Evolutionary conservation across 2,113 vertebrate genomes (phyloP), one percentile per base, ranked within the genome.

Genomic region (Notothenia coriiceps): DNA sequence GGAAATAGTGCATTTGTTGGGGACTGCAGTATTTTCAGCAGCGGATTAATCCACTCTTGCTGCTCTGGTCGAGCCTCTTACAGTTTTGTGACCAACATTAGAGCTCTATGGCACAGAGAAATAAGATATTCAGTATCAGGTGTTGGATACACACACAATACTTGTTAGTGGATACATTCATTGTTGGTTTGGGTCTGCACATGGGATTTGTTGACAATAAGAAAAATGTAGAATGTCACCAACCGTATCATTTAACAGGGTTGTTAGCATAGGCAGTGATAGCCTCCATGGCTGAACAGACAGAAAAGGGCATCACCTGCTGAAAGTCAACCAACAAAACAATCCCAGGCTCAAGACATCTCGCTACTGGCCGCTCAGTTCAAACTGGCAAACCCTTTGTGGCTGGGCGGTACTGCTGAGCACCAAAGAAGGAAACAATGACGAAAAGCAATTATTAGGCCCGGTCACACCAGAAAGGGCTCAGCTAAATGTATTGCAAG

Each of bases 261-360:
- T 54, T 79, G 44, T 74, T 62, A 43, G 54, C 60, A 64, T 65
- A 15, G 71, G 60, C 71, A 75, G 70, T 79, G 65, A 65, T 22
- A 70, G 51, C 22, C 59, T 79, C 46, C 46, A 60, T 65, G 70
- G 59, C 46, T 70, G 14, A 60, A 69, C 47, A 67, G 61, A 67
- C 55, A 50, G 15, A 69, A 35, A 57, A 63, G 63, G 57, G 50
- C 2, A 5, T 54, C 14, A 49, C 47, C 44, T 43, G 12, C 52
- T 59, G 43, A 60, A 60, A 52, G 51, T 11, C n/a, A 10, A 73
- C 55, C 9, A 49, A 43, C 56, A 43, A 17, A 68, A 64, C 44
- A 69, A 44, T 57, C 20, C 43, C 22, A 62, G 69, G 56, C 67
- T 35, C 54, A 49, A 35, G 18, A 66, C 40, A 29, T 29, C 11